A percentile compares a stretch with the other conserved stretches of the same genome.
These are phyloP conservation scores for Scaptomyza caliginosa DNA, from an alignment of 2,888 invertebrate species.

Conservation along the genomic window DNA sequence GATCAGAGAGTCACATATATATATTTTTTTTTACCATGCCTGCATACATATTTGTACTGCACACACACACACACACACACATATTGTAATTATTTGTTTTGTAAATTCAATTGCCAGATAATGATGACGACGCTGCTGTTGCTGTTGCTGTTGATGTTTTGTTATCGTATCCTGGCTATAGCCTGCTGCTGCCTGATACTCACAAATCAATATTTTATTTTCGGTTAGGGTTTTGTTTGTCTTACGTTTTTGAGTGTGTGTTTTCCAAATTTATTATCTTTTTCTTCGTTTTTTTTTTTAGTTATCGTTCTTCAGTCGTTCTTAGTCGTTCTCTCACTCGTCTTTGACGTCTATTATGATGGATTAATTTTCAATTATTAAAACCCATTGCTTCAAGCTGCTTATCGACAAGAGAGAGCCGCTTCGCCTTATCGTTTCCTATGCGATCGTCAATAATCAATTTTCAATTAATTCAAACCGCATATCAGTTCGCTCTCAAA, in stretches of 20 bases:
- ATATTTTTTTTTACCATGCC: conserved; percentile 25
- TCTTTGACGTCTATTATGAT: conserved; percentile 83
- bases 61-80: no score
- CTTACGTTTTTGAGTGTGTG: conserved; percentile 17
- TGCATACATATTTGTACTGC: conserved; percentile 54
- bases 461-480: conserved; percentile 79
- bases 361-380: conserved; percentile 83
- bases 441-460: conserved; percentile 76
- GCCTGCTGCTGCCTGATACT: conserved; percentile 11
- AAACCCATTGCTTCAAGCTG: conserved; percentile 24
- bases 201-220: conserved; percentile 55
- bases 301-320: conserved; percentile 36
- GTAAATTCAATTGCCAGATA: conserved; percentile 83
- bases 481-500: conserved; percentile 39
- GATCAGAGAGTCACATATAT: conserved; percentile 69
- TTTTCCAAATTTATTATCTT: conserved; percentile 37
- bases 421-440: conserved; percentile 46
- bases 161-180: conserved; percentile 24
- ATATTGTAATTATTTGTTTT: conserved; percentile 80
- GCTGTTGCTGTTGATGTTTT: conserved; percentile 8
- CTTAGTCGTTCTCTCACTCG: conserved; percentile 31
- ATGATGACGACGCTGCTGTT: conserved; percentile 62
- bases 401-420: conserved; percentile 30
- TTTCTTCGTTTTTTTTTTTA: conserved; percentile 8
- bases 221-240: conserved; percentile 46